Conservation (phyloP, 2,797 vertebrate species). For the Sebastes trivittatus region DNA sequence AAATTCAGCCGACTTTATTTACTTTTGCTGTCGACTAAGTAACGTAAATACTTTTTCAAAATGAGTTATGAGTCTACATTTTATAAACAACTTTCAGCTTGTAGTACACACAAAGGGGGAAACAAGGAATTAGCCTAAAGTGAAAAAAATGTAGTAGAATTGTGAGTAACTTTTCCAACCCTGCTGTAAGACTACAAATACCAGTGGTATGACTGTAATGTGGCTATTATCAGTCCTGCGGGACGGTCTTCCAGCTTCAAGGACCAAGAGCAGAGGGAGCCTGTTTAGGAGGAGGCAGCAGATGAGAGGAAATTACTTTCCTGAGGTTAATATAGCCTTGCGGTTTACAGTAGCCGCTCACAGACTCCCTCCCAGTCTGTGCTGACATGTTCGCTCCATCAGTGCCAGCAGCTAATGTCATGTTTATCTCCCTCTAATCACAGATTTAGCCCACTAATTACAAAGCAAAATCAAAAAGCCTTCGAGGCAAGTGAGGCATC, state of each 20-base stretch:
- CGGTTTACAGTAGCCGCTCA: constrained; percentile 63
- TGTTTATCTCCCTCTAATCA: constrained; percentile 74
- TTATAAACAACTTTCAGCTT: neutral
- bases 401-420: constrained; percentile 64
- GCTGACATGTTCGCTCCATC: constrained; percentile 61
- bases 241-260: constrained; percentile 13
- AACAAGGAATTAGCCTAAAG: neutral
- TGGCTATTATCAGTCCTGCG: constrained; percentile 18
- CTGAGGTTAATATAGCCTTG: constrained; percentile 71
- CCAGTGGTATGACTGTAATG: constrained; percentile 42
- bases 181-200: constrained; percentile 8
- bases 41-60: neutral
- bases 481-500: constrained; percentile 35
- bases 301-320: constrained; percentile 76
- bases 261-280: constrained; percentile 13
- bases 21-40: neutral
- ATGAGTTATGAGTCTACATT: neutral
- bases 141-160: neutral
- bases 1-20: neutral
- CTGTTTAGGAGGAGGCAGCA: constrained; percentile 57
- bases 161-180: constrained; percentile 5
- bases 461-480: constrained; percentile 56
- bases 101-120: neutral
- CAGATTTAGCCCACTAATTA: constrained; percentile 66
- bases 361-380: constrained; percentile 51